Evolutionary conservation across 35 echinoderm and acorn worm genomes (phyloP), one percentile per base, ranked within the genome.

Genomic region (Ophioderma brevispina): DNA sequence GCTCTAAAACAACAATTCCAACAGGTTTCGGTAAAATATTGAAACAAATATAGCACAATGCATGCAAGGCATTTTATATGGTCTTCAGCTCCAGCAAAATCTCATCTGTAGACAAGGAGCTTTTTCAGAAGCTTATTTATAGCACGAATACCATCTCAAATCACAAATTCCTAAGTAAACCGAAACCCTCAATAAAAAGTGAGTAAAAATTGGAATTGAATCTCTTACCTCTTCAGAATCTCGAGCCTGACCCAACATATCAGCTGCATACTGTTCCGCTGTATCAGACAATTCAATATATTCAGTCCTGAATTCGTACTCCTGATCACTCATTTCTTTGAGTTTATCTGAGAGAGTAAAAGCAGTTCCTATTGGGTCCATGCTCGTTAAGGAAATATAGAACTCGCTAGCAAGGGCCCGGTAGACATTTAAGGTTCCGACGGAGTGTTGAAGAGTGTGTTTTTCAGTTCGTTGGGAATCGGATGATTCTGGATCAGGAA

Each of bases 241-340:
- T 38, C 96, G 82, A 10, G 96, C 93, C 83, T 98, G 92, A 17
- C 93, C 96, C 31, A 98, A 84, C 41, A 98, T 92, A 80, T 92
- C 93, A 30, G 96, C 96, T 0, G 96, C 96, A 36, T 92, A 98
- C 76, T 95, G 78, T 52, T 98, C 96, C 28, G 92, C 87, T n/a
- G 92, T 55, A 4, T 98, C 91, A 28, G 91, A 81, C 3, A 98
- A 85, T 14, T 94, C 90, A 18, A 77, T 89, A 36, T 98, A 98
- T 82, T 98, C 96, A 18, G 85, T 77, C 21, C 96, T 75, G 80
- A 98, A 98, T 75, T 98, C 96, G 21, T 98, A 98, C 80, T 98
- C 96, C 31, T 77, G 83, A 37, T 89, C 88, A 40, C 96, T 98
- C 55, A 95, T 89, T 37, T 92, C 85, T 32, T 87, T 85, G 35